phyloP scores from a whole-genome alignment of 2,888 invertebrate species.

The Melinaea marsaeus region DNA sequence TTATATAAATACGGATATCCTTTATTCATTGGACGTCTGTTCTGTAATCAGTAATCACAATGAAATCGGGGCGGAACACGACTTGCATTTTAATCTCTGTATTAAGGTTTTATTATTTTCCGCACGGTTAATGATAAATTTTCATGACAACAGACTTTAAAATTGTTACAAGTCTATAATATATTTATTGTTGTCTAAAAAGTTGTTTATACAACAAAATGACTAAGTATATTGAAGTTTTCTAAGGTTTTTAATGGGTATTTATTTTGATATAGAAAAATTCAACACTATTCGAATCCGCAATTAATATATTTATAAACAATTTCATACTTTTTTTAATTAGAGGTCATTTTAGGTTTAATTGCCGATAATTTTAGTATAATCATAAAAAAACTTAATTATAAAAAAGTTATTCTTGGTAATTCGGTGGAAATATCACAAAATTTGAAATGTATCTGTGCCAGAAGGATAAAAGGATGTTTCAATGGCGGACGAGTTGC shows the following conservation, averaged over 20 bases:
- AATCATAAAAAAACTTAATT: too few species aligned
- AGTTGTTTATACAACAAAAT: background rate
- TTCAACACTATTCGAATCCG: too few species aligned
- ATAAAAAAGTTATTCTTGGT: too few species aligned
- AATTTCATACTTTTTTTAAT: too few species aligned
- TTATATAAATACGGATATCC: constrained; percentile 12
- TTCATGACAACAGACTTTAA: constrained; percentile 23
- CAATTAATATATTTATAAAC: too few species aligned
- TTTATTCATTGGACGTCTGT: constrained; percentile 24
- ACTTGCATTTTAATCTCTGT: constrained; percentile 26
- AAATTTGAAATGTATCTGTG: background rate
- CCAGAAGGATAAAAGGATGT: background rate
- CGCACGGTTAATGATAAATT: constrained; percentile 20
- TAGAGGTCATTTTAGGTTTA: too few species aligned
- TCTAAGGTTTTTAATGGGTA: too few species aligned
- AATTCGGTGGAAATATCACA: background rate
- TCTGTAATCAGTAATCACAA: constrained; percentile 51
- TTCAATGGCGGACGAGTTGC: constrained; percentile 7
- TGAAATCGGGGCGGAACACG: constrained; percentile 55
- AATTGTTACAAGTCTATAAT: constrained; percentile 20
- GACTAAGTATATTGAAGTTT: too few species aligned
- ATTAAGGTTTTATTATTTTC: constrained; percentile 26
- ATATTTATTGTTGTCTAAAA: constrained; percentile 4
- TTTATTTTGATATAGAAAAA: too few species aligned
- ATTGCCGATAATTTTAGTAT: too few species aligned